phyloP scores from a whole-genome alignment of 2,888 invertebrate genomes.

The Aplocera efformata region DNA sequence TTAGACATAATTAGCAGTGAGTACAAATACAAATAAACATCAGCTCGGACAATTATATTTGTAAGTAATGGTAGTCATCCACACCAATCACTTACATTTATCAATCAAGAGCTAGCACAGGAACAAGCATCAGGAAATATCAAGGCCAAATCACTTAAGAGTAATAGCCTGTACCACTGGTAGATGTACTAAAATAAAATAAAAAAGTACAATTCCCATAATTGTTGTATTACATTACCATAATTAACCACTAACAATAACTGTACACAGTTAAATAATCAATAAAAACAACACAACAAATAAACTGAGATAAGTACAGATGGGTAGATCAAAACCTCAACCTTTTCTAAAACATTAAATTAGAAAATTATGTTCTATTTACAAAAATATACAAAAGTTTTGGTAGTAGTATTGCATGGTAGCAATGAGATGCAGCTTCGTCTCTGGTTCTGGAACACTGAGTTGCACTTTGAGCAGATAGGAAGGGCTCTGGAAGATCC shows the following conservation, averaged over 20 bases:
- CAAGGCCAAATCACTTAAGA: no score
- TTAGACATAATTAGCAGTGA: no score
- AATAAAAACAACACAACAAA: constrained; percentile 55
- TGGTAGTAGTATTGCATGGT: constrained; percentile 25
- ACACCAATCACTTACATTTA: no score
- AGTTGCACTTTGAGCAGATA: constrained; percentile 60
- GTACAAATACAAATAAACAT: no score
- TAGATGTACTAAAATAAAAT: constrained; percentile 13
- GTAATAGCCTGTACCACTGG: no score
- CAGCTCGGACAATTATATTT: no score
- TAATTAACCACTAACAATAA: constrained; percentile 27
- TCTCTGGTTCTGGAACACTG: constrained; percentile 42
- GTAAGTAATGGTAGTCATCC: no score
- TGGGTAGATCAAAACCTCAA: constrained; percentile 38
- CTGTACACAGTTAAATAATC: constrained; percentile 47
- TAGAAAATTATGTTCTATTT: constrained; percentile 52
- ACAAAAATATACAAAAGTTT: constrained; percentile 56
- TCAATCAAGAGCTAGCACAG: no score
- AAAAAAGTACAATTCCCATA: constrained; percentile 32
- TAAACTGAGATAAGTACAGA: constrained; percentile 63
- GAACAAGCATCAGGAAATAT: no score
- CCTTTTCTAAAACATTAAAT: constrained; percentile 26
- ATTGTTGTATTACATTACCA: constrained; percentile 46
- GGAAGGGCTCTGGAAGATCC: constrained; percentile 45
- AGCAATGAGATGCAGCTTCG: constrained; percentile 15